These are phyloP conservation scores for Rhinolophus ferrumequinum DNA, from an alignment of 2,113 vertebrate genomes.

Conservation along the genomic window DNA sequence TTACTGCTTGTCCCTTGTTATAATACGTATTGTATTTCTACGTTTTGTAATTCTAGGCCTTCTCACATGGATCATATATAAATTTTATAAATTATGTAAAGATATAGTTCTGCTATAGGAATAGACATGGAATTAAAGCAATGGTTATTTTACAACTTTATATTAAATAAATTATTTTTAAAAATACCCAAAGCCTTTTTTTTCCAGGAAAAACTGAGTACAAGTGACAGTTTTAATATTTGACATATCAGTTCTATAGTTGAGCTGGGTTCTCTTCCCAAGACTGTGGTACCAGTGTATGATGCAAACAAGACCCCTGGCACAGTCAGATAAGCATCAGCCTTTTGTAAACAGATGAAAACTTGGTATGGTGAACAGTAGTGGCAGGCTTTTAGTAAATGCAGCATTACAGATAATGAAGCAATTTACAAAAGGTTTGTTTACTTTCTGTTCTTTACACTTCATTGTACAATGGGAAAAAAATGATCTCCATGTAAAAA, in stretches of 20 bases:
- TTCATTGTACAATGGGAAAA: neutral
- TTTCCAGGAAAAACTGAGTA: neutral
- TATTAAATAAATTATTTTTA: neutral
- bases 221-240: conserved; percentile 26
- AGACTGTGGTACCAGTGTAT: neutral
- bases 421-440: neutral
- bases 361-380: neutral
- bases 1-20: neutral
- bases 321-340: neutral
- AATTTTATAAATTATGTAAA: neutral
- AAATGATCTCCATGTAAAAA: neutral
- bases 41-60: neutral
- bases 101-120: neutral
- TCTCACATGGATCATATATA: neutral
- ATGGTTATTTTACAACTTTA: neutral
- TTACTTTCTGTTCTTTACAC: conserved; percentile 19
- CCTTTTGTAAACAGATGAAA: conserved; percentile 24
- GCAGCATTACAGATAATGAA: conserved; percentile 17
- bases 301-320: neutral
- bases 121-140: neutral
- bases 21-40: neutral
- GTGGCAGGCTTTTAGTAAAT: neutral
- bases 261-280: neutral
- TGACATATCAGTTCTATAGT: neutral
- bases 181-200: conserved; percentile 6